Conservation (phyloP, 1,140 invertebrate genomes). For the Homalodisca vitripennis region DNA sequence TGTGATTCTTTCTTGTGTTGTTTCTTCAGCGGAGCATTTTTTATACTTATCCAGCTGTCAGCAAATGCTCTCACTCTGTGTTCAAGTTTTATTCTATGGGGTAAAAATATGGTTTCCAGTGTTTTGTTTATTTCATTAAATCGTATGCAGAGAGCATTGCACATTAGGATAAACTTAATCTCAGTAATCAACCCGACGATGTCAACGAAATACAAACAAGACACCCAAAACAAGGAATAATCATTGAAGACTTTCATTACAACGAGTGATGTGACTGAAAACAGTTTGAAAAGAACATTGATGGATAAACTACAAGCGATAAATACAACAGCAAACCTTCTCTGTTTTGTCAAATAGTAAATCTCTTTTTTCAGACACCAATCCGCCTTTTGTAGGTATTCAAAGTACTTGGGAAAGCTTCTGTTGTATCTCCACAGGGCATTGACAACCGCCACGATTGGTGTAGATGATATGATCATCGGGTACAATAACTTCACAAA, state of each 20-base stretch:
- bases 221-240: background rate
- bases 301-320: background rate
- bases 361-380: background rate
- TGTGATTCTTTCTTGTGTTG: too few relatives aligned
- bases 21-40: too few relatives aligned
- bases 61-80: background rate
- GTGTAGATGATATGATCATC: background rate
- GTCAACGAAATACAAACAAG: background rate
- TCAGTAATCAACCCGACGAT: background rate
- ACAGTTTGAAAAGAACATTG: background rate
- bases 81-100: background rate
- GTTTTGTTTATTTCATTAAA: background rate
- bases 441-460: background rate
- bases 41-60: background rate
- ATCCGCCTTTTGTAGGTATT: background rate
- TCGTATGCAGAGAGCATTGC: constrained; percentile 2
- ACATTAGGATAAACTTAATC: constrained; percentile 11
- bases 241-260: background rate
- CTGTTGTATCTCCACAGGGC: background rate
- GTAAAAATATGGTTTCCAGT: background rate
- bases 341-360: background rate
- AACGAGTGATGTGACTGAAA: background rate
- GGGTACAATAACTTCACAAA: background rate
- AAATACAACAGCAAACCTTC: background rate
- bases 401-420: background rate